Evolutionary conservation across 2,113 vertebrate genomes (phyloP).

Genomic region (Pomatostomus ruficeps): DNA sequence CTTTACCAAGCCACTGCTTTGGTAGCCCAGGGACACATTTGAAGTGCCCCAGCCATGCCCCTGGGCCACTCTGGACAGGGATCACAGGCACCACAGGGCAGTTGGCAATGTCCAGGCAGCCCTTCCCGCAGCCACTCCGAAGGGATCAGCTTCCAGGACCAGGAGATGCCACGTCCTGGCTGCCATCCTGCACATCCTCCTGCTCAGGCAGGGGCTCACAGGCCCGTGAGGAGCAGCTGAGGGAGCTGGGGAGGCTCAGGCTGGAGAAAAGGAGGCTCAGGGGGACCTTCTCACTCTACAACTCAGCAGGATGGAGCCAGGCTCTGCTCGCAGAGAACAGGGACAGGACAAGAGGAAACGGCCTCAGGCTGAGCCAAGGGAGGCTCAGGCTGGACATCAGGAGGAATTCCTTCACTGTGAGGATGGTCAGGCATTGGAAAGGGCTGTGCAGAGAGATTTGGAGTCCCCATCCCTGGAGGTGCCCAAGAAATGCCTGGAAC

Average conservation of each 20-base stretch:
- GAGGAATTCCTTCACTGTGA: background rate
- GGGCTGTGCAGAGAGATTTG: background rate
- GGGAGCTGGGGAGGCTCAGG: background rate
- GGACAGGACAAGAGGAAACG: accelerated
- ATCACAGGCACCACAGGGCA: accelerated
- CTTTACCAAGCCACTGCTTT: background rate
- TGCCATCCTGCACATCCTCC: background rate
- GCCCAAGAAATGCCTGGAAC: accelerated
- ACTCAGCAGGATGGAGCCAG: background rate
- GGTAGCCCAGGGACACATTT: accelerated
- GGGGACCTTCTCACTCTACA: accelerated
- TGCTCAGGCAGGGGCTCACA: background rate
- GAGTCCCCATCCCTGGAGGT: background rate
- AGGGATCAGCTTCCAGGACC: background rate
- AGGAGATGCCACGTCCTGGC: accelerated
- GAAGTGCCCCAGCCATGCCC: background rate
- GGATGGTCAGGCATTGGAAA: background rate
- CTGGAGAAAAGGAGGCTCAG: background rate
- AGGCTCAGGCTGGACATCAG: background rate
- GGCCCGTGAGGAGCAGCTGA: background rate
- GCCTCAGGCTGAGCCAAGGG: background rate
- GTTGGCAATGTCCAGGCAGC: background rate
- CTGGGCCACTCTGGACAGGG: background rate
- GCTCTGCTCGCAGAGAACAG: background rate
- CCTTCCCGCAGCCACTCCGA: background rate